Conservation (phyloP, 1,140 invertebrate species). For the Monochamus saltuarius region DNA sequence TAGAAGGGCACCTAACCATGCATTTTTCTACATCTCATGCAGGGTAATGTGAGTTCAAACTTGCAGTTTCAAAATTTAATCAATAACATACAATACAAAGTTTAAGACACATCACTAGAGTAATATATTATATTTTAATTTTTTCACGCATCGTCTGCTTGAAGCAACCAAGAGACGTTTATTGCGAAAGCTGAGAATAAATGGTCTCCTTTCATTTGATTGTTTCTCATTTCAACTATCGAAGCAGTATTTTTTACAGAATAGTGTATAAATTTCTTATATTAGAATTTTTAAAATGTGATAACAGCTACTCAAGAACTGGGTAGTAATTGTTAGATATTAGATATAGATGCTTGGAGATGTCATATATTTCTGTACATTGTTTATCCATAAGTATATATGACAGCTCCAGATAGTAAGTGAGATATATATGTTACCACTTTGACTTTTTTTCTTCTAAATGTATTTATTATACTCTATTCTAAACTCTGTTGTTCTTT, state of each 20-base stretch:
- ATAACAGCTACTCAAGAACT: conserved; percentile 31
- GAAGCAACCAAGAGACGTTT: neutral
- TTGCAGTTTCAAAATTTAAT: conserved; percentile 41
- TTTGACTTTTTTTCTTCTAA: conserved; percentile 35
- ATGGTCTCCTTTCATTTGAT: too few relatives aligned
- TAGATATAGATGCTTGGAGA: conserved; percentile 13
- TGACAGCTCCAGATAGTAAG: conserved; percentile 24
- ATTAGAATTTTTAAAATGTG: conserved; percentile 44
- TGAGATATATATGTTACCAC: conserved; percentile 45
- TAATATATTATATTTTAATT: conserved; percentile 27
- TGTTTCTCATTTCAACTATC: neutral
- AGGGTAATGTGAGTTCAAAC: conserved; percentile 47
- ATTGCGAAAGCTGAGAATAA: too few relatives aligned
- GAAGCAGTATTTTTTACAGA: conserved; percentile 1
- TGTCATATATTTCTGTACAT: conserved; percentile 9
- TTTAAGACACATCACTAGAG: conserved; percentile 48
- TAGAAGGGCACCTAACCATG: too few relatives aligned
- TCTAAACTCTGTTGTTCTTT: conserved; percentile 15
- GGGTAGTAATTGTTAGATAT: conserved; percentile 33
- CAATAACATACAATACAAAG: conserved; percentile 39
- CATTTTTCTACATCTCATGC: conserved; percentile 25
- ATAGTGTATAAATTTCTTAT: too few relatives aligned
- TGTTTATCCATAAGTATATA: conserved; percentile 22
- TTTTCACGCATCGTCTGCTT: neutral
- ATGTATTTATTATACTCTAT: conserved; percentile 23